Conservation (phyloP, 2,888 invertebrate genomes). For the Leptinotarsa rubiginosa region DNA sequence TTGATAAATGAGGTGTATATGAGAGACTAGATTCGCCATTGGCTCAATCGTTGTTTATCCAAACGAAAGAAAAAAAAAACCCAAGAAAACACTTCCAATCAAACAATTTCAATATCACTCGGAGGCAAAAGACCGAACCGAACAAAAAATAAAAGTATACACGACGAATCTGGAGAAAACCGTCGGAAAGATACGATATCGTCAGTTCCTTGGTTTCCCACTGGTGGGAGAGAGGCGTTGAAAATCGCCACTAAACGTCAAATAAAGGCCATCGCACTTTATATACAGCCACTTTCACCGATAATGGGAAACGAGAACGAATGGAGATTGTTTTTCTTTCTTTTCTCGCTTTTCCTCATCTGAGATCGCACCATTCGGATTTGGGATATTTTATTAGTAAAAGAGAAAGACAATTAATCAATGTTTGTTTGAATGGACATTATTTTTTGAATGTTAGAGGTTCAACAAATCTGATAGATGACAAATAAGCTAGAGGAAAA, state of each 20-base stretch:
- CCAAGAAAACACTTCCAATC: neutral
- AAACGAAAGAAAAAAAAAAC: neutral
- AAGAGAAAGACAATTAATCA: neutral
- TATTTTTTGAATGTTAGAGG: too few relatives aligned
- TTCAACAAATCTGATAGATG: too few relatives aligned
- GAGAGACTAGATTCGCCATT: too few relatives aligned
- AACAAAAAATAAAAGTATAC: neutral
- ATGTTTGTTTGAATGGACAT: neutral
- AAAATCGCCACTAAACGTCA: slow-evolving; percentile 63
- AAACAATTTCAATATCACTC: neutral
- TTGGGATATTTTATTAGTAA: neutral
- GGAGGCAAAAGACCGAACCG: neutral
- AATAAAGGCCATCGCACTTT: slow-evolving; percentile 63
- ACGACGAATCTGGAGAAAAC: neutral
- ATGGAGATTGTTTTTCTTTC: slow-evolving; percentile 53
- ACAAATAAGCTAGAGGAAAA: too few relatives aligned
- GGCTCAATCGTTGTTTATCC: neutral
- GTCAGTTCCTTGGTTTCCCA: slow-evolving; percentile 55
- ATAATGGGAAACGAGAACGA: slow-evolving; percentile 62
- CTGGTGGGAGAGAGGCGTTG: slow-evolving; percentile 54
- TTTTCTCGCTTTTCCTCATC: slow-evolving; percentile 4
- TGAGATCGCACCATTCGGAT: neutral
- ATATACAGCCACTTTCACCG: slow-evolving; percentile 54
- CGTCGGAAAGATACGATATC: slow-evolving; percentile 48
- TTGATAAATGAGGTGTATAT: too few relatives aligned